A percentile compares a stretch with the other conserved stretches of the same genome.
Conservation (phyloP, 2,797 vertebrate species). For the Rachycentron canadum region DNA sequence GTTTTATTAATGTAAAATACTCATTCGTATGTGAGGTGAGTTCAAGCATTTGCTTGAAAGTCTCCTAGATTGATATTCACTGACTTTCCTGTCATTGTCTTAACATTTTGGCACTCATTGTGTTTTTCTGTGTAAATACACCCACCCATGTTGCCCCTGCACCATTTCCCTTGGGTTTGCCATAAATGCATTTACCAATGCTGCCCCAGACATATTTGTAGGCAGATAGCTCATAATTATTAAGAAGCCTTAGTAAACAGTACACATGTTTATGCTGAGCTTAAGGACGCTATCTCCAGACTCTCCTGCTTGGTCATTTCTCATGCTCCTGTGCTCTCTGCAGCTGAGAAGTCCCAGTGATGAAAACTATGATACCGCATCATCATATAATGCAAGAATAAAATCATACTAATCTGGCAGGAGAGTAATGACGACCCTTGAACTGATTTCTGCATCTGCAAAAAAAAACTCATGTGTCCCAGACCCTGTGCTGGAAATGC, state of each 20-base stretch:
- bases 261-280: slow-evolving; percentile 17
- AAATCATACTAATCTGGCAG: neutral
- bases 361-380: neutral
- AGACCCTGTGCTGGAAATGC: slow-evolving; percentile 19
- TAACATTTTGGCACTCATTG: slow-evolving; percentile 23
- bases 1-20: neutral
- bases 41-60: neutral
- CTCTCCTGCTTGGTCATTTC: neutral
- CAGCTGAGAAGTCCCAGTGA: neutral
- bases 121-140: slow-evolving; percentile 16
- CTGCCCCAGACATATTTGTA: neutral
- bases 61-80: neutral
- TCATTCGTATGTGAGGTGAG: neutral
- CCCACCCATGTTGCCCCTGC: slow-evolving; percentile 13
- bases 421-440: neutral
- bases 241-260: neutral
- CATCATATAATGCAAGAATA: neutral
- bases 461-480: neutral
- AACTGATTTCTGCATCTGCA: neutral
- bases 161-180: neutral
- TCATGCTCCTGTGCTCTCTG: neutral
- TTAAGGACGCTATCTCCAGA: neutral
- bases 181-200: neutral
- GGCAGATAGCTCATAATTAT: neutral
- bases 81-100: slow-evolving; percentile 58